These are phyloP conservation scores for Aporophyla lueneburgensis DNA, from an alignment of 2,888 invertebrate genomes.

Conservation along the genomic window DNA sequence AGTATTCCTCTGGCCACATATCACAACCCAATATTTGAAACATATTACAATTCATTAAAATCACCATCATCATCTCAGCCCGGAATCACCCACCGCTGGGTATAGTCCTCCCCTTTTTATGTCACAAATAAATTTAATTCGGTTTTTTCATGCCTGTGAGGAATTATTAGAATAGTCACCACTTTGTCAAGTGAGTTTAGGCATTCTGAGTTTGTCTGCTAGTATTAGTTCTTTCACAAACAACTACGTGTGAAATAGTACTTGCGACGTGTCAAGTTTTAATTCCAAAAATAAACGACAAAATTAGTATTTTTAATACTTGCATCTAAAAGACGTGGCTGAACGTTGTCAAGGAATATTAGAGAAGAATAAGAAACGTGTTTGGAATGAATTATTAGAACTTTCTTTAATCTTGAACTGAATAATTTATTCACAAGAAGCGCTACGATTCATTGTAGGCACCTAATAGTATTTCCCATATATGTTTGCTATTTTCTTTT, in stretches of 20 bases:
- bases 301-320: conserved; percentile 8
- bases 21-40: too few relatives aligned
- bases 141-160: too few relatives aligned
- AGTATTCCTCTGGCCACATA: too few relatives aligned
- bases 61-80: too few relatives aligned
- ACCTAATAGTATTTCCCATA: background rate
- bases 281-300: background rate
- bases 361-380: conserved; percentile 34
- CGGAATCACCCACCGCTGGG: too few relatives aligned
- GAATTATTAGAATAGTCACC: background rate
- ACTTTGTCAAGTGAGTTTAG: background rate
- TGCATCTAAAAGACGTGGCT: background rate
- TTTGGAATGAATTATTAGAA: conserved; percentile 30
- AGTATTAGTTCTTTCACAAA: background rate
- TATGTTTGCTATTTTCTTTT: too few relatives aligned
- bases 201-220: background rate
- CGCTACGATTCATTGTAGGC: background rate
- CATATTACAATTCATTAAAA: too few relatives aligned
- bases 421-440: background rate
- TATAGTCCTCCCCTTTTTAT: too few relatives aligned
- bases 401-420: conserved; percentile 15
- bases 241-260: background rate
- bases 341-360: conserved; percentile 29
- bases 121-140: too few relatives aligned
- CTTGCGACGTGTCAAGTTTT: background rate